Percentiles rank a stretch among this genome's conserved stretches.
Evolutionary conservation across 1,140 invertebrate genomes (phyloP).

Genomic region (Meteorus sp.): DNA sequence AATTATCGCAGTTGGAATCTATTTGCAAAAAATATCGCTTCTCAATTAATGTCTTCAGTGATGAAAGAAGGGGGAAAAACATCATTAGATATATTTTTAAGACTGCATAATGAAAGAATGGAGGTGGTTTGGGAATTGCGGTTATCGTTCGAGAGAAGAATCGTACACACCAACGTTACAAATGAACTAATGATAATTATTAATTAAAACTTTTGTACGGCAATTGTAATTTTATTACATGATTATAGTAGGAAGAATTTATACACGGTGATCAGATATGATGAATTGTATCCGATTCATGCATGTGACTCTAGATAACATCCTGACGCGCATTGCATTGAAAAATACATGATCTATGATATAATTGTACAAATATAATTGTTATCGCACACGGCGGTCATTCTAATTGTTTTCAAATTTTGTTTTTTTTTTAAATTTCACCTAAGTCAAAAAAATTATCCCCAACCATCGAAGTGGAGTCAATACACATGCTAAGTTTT

Average conservation of each 20-base stretch:
- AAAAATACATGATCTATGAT: conserved; percentile 33
- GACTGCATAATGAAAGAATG: neutral
- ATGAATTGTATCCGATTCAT: conserved; percentile 2
- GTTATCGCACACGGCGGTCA: conserved; percentile 28
- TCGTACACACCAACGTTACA: no score
- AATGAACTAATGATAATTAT: conserved; percentile 1
- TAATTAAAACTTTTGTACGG: conserved; percentile 20
- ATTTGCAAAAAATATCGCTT: neutral
- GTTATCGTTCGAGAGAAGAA: no score
- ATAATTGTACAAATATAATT: conserved; percentile 36
- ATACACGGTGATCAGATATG: no score
- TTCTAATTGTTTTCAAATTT: neutral
- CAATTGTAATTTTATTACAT: conserved; percentile 30
- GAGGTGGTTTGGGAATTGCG: no score
- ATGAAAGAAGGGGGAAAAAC: neutral
- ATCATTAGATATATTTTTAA: conserved; percentile 3
- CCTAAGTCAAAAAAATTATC: no score
- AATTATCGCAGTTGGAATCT: neutral
- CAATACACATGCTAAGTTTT: conserved; percentile 9
- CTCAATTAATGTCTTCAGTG: no score
- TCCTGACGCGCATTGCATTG: conserved; percentile 27
- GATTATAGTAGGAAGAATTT: conserved; percentile 6
- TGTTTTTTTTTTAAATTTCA: neutral
- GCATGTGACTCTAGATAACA: neutral
- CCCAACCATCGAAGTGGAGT: neutral